Conservation (phyloP, 1,140 invertebrate species). For the Lysiphlebus fabarum region DNA sequence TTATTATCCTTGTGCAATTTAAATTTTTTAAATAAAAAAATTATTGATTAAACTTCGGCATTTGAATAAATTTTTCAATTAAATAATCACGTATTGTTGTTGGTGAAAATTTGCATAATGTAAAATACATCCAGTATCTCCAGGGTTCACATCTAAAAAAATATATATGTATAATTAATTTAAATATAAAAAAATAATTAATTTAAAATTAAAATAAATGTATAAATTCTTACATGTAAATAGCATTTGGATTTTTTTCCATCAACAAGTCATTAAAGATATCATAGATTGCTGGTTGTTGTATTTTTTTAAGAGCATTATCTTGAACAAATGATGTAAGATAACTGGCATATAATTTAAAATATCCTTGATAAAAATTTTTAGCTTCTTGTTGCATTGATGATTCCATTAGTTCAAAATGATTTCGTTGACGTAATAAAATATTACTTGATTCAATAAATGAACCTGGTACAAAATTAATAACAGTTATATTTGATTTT, state of each 20-base stretch:
- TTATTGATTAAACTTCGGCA: conserved; percentile 41
- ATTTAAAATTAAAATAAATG: conserved; percentile 9
- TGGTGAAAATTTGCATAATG: conserved; percentile 55
- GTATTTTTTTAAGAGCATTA: conserved; percentile 43
- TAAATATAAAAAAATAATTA: conserved; percentile 2
- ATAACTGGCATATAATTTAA: conserved; percentile 57
- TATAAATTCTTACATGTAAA: conserved; percentile 10
- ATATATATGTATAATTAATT: neutral
- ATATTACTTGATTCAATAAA: conserved; percentile 60
- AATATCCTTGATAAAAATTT: conserved; percentile 59
- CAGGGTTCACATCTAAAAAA: conserved; percentile 39
- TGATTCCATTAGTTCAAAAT: conserved; percentile 57
- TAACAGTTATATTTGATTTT: conserved; percentile 69
- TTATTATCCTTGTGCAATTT: too few relatives aligned
- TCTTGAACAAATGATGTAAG: conserved; percentile 48
- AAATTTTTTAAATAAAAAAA: too few relatives aligned
- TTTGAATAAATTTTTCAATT: conserved; percentile 54
- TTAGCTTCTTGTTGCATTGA: conserved; percentile 55
- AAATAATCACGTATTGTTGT: conserved; percentile 55
- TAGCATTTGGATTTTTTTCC: neutral
- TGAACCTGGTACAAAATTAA: conserved; percentile 74
- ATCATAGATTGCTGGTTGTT: conserved; percentile 51
- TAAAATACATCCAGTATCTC: conserved; percentile 56
- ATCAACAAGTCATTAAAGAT: conserved; percentile 48
- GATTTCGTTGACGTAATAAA: conserved; percentile 52